These are phyloP conservation scores for Melieria picta DNA, from an alignment of 2,888 invertebrate species.

Conservation along the genomic window DNA sequence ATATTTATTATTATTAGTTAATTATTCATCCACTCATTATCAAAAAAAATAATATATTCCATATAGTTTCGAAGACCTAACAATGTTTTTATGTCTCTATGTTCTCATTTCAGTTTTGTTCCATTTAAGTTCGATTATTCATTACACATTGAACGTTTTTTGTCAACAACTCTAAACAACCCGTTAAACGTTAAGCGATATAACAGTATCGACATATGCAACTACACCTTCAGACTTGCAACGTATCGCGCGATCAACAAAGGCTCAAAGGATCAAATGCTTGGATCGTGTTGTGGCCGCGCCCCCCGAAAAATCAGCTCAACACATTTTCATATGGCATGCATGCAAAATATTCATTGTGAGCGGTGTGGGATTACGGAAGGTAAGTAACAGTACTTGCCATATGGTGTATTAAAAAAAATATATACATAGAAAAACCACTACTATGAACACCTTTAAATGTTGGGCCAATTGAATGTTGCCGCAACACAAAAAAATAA, in stretches of 20 bases:
- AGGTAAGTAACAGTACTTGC: neutral
- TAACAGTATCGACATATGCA: constrained; percentile 1
- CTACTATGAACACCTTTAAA: constrained; percentile 15
- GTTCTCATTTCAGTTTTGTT: too few relatives aligned
- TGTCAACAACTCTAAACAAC: too few relatives aligned
- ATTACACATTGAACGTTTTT: too few relatives aligned
- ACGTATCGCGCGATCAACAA: neutral
- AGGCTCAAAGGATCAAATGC: neutral
- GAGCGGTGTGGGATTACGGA: constrained; percentile 10
- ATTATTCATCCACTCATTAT: too few relatives aligned
- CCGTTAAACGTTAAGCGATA: too few relatives aligned
- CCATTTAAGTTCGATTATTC: too few relatives aligned
- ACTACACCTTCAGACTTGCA: constrained; percentile 6
- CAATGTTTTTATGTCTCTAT: too few relatives aligned
- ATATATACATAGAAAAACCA: neutral
- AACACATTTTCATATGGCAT: neutral
- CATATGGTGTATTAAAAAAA: neutral
- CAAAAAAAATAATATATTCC: too few relatives aligned
- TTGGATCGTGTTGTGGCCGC: constrained; percentile 15
- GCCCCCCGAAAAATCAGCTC: constrained; percentile 4
- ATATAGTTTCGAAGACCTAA: too few relatives aligned
- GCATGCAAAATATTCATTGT: too few relatives aligned
- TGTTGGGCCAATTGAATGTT: constrained; percentile 21
- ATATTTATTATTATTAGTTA: too few relatives aligned
- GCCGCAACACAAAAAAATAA: neutral